Base-by-base conservation (phyloP, 2,797 vertebrate species). In the Xenops minutus region DNA sequence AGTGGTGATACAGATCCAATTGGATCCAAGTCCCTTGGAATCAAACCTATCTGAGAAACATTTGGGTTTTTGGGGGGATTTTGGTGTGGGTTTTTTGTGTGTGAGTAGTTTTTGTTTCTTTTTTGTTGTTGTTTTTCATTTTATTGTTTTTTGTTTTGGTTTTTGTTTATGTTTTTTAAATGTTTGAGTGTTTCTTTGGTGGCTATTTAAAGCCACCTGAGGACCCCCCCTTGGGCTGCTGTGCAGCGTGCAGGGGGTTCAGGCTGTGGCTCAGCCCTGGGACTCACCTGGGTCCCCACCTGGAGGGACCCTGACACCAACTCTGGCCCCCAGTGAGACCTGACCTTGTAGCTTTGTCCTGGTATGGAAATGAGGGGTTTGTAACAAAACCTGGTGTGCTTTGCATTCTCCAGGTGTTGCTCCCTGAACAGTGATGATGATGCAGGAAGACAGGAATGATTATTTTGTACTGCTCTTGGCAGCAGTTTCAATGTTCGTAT, bases 401-500 rank as follows among this genome's bases (percentile, higher is more conserved):
- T 58, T 56, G 64, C 26, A 21, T 58, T 76, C 76, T 27, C 30
- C 46, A 34, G 56, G 34, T 64, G 4, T 7, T 7, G 4, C 26
- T 78, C 22, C 37, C 41, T 37, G 32, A 22, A 27, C 41, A 59
- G 37, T 55, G 80, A 62, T 69, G 73, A 69, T 93, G 26, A 90
- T 86, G 88, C 39, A 48, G 66, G 39, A 15, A 34, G 89, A 84
- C 72, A 14, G 7, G 46, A 83, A 17, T 64, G 87, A 78, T 93
- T 91, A 76, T 79, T 86, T 78, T 78, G 79, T 77, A 36, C 90
- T 62, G 48, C 85, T 94, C 11, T 76, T 55, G 66, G 67, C 83
- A 79, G 88, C 34, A 64, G 39, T 85, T 84, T 73, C 94, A 79
- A 26, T 94, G 62, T 87, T 92, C 86, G 67, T 72, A 46, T 87